phyloP scores from a whole-genome alignment of 2,113 vertebrate genomes.

The Willisornis vidua region DNA sequence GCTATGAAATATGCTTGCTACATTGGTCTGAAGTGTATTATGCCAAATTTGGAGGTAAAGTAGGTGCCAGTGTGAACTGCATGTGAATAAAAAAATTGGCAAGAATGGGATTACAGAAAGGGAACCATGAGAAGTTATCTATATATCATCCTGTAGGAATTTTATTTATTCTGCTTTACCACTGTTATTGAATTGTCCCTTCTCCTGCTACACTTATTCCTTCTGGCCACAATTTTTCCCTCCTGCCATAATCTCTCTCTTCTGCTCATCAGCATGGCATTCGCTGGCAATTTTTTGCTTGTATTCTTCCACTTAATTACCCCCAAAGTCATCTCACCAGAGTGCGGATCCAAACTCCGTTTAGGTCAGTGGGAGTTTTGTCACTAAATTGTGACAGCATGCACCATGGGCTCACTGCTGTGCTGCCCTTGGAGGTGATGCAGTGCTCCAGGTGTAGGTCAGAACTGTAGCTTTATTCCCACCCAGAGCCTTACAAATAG shows the following conservation, averaged over 20 bases:
- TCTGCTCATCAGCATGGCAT: background rate
- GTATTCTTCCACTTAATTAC: background rate
- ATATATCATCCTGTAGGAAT: background rate
- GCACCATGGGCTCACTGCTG: fast-evolving
- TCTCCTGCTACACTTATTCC: background rate
- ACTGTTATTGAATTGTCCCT: background rate
- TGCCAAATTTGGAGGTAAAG: background rate
- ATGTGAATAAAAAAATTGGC: background rate
- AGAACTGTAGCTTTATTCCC: fast-evolving
- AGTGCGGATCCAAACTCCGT: background rate
- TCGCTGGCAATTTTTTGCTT: background rate
- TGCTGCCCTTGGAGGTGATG: background rate
- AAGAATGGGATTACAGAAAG: background rate
- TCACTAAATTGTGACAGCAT: background rate
- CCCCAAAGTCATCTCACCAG: background rate
- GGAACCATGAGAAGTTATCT: background rate
- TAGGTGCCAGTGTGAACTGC: background rate
- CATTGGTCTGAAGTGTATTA: background rate
- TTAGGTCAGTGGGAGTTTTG: background rate
- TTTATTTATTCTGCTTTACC: background rate
- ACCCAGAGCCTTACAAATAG: background rate
- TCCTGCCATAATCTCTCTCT: background rate
- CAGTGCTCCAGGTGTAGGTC: background rate
- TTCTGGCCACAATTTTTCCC: background rate
- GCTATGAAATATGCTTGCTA: background rate